Evolutionary conservation across 2,888 invertebrate genomes (phyloP).

Genomic region (Trichopria drosophilae): DNA sequence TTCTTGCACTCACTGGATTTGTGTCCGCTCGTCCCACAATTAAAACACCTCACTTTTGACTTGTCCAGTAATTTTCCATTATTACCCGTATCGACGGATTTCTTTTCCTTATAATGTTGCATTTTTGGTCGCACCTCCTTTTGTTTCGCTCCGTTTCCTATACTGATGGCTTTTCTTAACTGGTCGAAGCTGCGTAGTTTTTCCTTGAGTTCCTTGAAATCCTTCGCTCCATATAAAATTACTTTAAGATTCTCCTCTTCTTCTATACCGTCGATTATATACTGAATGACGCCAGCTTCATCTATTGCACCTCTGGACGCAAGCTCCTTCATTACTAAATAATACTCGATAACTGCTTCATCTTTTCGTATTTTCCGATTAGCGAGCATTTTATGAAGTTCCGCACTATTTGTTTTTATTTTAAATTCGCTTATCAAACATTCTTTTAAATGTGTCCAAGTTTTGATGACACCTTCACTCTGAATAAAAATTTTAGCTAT

Average conservation of each 20-base stretch:
- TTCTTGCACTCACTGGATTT: slow-evolving; percentile 6
- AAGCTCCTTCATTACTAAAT: slow-evolving; percentile 9
- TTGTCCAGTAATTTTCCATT: not conserved
- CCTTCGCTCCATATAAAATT: slow-evolving; percentile 20
- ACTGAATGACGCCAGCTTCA: slow-evolving; percentile 7
- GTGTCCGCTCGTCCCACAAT: slow-evolving; percentile 2
- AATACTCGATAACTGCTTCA: slow-evolving; percentile 16
- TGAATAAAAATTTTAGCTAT: slow-evolving; percentile 42
- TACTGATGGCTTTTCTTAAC: not conserved
- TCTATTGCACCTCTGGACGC: slow-evolving; percentile 8
- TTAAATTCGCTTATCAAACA: slow-evolving; percentile 10
- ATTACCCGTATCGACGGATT: slow-evolving; percentile 1
- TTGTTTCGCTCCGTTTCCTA: too few species aligned
- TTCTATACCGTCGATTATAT: slow-evolving; percentile 1
- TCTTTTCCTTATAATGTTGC: too few species aligned
- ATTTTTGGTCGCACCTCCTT: too few species aligned
- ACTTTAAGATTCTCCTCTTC: slow-evolving; percentile 8
- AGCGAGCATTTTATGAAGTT: slow-evolving; percentile 7
- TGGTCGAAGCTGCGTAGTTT: slow-evolving; percentile 11
- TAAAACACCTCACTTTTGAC: slow-evolving; percentile 7
- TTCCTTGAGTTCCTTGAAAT: slow-evolving; percentile 18
- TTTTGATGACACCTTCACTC: slow-evolving; percentile 37
- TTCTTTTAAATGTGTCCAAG: slow-evolving; percentile 9
- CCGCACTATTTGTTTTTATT: slow-evolving; percentile 3
- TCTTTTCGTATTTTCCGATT: slow-evolving; percentile 12